Evolutionary conservation across 1,140 invertebrate species (phyloP).

Genomic region (Phocides pigmalion): DNA sequence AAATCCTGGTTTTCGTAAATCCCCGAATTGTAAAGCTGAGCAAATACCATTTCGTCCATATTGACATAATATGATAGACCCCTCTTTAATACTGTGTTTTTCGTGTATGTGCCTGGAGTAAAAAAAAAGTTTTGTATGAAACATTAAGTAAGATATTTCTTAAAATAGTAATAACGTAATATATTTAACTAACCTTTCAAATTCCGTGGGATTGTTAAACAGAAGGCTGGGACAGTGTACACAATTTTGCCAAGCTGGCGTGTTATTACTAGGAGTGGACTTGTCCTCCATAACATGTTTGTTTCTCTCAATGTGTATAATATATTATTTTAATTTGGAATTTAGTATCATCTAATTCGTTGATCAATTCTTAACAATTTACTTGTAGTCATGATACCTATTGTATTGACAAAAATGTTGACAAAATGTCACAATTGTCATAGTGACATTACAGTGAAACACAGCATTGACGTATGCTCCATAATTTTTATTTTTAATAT

Average conservation of each 20-base stretch:
- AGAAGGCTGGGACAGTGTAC: constrained; percentile 84
- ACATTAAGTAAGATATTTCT: not conserved
- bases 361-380: constrained; percentile 34
- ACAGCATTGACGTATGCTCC: too few species aligned
- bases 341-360: constrained; percentile 47
- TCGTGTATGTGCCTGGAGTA: constrained; percentile 90
- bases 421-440: constrained; percentile 11
- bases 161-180: constrained; percentile 3
- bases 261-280: constrained; percentile 53
- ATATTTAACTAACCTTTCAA: constrained; percentile 78
- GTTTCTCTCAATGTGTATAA: constrained; percentile 37
- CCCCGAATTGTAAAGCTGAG: constrained; percentile 93
- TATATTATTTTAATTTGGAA: constrained; percentile 35
- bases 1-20: constrained; percentile 94
- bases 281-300: constrained; percentile 81
- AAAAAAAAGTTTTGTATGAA: not conserved
- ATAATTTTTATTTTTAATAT: too few species aligned
- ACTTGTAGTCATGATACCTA: constrained; percentile 40
- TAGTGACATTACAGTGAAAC: constrained; percentile 34
- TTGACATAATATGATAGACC: constrained; percentile 94
- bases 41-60: constrained; percentile 96
- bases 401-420: constrained; percentile 33
- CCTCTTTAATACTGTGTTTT: constrained; percentile 93
- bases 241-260: constrained; percentile 83
- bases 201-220: constrained; percentile 80